phyloP scores from a whole-genome alignment of 2,888 invertebrate genomes.

The Sphaerophoria taeniata region DNA sequence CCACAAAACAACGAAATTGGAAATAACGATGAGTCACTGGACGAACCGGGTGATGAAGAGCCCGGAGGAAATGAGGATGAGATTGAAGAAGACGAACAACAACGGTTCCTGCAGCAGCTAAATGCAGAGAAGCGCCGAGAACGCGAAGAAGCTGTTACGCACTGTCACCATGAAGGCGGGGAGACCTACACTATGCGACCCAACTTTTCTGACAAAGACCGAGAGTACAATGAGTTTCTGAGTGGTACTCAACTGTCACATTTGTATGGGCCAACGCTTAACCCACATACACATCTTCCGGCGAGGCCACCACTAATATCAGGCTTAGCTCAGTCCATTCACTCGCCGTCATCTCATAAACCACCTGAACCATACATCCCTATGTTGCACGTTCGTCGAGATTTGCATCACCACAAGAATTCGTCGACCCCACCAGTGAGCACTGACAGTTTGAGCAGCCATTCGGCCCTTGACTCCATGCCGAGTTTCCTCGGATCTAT shows the following conservation, averaged over 20 bases:
- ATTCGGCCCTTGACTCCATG: conserved; percentile 81
- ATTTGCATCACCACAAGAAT: conserved; percentile 84
- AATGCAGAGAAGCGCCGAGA: conserved; percentile 61
- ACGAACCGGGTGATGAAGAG: conserved; percentile 64
- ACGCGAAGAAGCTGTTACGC: conserved; percentile 85
- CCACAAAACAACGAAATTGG: conserved; percentile 34
- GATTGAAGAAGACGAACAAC: conserved; percentile 56
- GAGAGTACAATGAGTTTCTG: conserved; percentile 62
- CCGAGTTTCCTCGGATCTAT: conserved; percentile 82
- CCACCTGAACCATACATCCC: conserved; percentile 83
- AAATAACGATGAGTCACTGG: conserved; percentile 47
- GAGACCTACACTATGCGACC: conserved; percentile 90
- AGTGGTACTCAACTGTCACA: conserved; percentile 55
- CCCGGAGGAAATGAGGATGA: conserved; percentile 75
- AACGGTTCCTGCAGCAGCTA: conserved; percentile 56
- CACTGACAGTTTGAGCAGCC: conserved; percentile 76
- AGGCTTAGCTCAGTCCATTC: conserved; percentile 75
- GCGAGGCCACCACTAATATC: conserved; percentile 71
- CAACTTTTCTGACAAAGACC: conserved; percentile 81
- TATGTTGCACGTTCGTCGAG: conserved; percentile 90
- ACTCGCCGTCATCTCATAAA: conserved; percentile 78
- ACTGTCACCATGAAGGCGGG: conserved; percentile 88
- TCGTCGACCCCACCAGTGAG: conserved; percentile 72
- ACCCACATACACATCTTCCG: conserved; percentile 70
- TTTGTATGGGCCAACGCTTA: conserved; percentile 38